phyloP scores from a whole-genome alignment of 2,888 invertebrate species.

The Microplitis manilae region DNA sequence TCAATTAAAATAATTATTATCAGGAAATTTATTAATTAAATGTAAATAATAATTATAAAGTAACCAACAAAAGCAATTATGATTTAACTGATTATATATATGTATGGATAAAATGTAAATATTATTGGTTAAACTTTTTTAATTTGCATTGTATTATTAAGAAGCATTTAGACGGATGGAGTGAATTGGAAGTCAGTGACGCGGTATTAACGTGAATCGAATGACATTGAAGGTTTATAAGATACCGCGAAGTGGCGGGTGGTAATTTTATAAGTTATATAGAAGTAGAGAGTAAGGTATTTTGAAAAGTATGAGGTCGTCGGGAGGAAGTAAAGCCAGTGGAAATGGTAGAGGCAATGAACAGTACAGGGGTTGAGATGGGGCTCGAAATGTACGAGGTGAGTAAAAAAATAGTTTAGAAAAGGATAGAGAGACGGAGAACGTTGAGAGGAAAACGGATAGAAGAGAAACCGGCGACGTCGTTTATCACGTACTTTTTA shows the following conservation, averaged over 20 bases:
- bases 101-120: too few relatives aligned
- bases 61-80: too few relatives aligned
- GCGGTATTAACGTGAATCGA: slow-evolving; percentile 35
- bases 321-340: not conserved
- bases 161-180: slow-evolving; percentile 26
- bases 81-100: too few relatives aligned
- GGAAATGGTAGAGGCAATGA: not conserved
- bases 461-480: slow-evolving; percentile 38
- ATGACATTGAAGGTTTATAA: slow-evolving; percentile 33
- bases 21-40: too few relatives aligned
- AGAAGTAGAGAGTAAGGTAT: not conserved
- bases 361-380: slow-evolving; percentile 17
- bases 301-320: slow-evolving; percentile 8
- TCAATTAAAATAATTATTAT: too few relatives aligned
- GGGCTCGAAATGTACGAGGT: slow-evolving; percentile 1
- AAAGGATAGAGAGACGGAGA: not conserved
- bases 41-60: too few relatives aligned
- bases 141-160: slow-evolving; percentile 32
- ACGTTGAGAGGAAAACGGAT: slow-evolving; percentile 19
- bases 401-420: too few relatives aligned
- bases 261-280: slow-evolving; percentile 30
- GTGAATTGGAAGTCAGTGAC: slow-evolving; percentile 15
- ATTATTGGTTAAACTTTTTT: slow-evolving; percentile 27
- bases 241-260: slow-evolving; percentile 25
- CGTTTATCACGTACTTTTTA: slow-evolving; percentile 52